Percentiles rank a stretch among this genome's conserved stretches.
These are phyloP conservation scores for Numenius arquata DNA, from an alignment of 2,113 vertebrate genomes.

Conservation along the genomic window DNA sequence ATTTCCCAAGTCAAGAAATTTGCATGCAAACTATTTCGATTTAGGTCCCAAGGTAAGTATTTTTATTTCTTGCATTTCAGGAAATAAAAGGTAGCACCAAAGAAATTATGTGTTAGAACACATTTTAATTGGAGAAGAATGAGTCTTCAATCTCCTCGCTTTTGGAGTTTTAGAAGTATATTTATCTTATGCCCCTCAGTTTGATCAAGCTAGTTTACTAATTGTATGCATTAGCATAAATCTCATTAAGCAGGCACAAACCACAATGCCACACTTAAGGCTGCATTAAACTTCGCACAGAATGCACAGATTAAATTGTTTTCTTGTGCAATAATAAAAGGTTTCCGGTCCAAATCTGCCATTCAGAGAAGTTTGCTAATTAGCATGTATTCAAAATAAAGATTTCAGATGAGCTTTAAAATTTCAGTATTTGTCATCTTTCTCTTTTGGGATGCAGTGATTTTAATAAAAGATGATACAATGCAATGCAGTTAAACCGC, in stretches of 20 bases:
- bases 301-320: neutral
- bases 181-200: neutral
- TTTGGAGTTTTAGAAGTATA: neutral
- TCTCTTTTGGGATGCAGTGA: neutral
- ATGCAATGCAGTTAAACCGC: neutral
- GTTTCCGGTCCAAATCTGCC: neutral
- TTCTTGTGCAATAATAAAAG: neutral
- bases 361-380: neutral
- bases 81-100: neutral
- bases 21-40: neutral
- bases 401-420: neutral
- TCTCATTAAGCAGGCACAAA: constrained; percentile 6
- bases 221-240: constrained; percentile 28
- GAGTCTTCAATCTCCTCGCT: neutral
- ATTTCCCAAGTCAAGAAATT: neutral
- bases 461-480: neutral
- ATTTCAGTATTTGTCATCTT: neutral
- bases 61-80: neutral
- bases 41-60: neutral
- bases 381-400: neutral
- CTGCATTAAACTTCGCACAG: neutral
- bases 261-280: neutral
- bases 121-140: neutral
- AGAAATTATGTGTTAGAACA: neutral
- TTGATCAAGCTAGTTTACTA: neutral